Evolutionary conservation across 2,797 vertebrate species (phyloP), one percentile per base, ranked within the genome.

Genomic region (Cuculus canorus): DNA sequence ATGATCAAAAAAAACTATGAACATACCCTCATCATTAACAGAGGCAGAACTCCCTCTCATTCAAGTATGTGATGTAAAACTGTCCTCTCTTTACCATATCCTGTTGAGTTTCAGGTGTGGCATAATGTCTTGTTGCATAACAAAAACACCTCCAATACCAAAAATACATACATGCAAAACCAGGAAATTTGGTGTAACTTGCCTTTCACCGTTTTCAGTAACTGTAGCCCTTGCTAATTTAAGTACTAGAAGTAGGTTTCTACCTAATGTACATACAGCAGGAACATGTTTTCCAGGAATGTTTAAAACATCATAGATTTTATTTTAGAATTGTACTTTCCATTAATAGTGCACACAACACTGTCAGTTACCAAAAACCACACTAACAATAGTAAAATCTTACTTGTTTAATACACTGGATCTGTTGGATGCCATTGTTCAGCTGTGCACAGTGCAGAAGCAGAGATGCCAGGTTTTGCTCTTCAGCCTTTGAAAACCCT

Each of bases 391-490:
- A 92, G 24, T 32, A 59, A 68, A 81, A 71, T n/a, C 93, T 88
- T 80, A 99, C 99, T 98, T 99, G 98, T 96, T 99, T 99, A 83
- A 99, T 93, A 57, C 97, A 97, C 87, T 98, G 98, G 90, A 99
- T 99, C 97, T 99, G 99, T 82, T 98, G 98, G 65, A 99, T 98
- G 13, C 99, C 99, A 90, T 99, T 98, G 1, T 92, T 97, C 73
- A 98, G 97, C 25, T 98, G 96, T 41, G 99, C 92, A 88, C 98
- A 99, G 8, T 87, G 97, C 93, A 98, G 97, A 59, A 99, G 97
- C 52, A 98, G 97, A 83, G 97, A 98, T 16, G 99, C 98, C 15
- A 99, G 78, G 84, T 98, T 98, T 65, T 96, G 78, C 59, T 98
- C 97, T 84, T 95, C 98, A 86, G 91, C 95, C 30, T 98, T 97